phyloP scores from a whole-genome alignment of 2,113 vertebrate genomes.

The Rattus rattus region DNA sequence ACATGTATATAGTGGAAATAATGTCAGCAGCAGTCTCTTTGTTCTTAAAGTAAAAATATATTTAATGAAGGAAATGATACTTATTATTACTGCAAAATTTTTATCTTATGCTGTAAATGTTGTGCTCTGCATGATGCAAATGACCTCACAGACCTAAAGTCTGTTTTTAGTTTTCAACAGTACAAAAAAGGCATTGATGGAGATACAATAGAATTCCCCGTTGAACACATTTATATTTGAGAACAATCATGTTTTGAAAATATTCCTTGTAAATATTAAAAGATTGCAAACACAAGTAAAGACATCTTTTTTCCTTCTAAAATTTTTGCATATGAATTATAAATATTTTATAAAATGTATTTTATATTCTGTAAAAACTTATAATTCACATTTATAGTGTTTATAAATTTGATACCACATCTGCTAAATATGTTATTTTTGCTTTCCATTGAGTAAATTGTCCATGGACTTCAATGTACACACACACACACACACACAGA shows the following conservation, averaged over 20 bases:
- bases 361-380: background rate
- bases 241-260: background rate
- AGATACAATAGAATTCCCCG: background rate
- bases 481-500: background rate
- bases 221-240: background rate
- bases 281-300: background rate
- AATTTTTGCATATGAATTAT: background rate
- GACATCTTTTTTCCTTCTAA: background rate
- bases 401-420: background rate
- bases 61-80: background rate
- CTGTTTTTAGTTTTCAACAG: background rate
- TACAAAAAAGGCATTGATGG: background rate
- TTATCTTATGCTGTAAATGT: background rate
- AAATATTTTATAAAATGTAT: background rate
- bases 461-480: background rate
- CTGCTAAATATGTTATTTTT: background rate
- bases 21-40: background rate
- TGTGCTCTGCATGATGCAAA: background rate
- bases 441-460: background rate
- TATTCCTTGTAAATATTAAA: background rate
- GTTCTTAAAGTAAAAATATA: background rate
- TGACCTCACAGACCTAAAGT: background rate
- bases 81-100: background rate
- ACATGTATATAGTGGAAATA: background rate
- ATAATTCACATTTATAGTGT: background rate